phyloP scores from a whole-genome alignment of 2,888 invertebrate genomes.

The Steinernema scapterisci region DNA sequence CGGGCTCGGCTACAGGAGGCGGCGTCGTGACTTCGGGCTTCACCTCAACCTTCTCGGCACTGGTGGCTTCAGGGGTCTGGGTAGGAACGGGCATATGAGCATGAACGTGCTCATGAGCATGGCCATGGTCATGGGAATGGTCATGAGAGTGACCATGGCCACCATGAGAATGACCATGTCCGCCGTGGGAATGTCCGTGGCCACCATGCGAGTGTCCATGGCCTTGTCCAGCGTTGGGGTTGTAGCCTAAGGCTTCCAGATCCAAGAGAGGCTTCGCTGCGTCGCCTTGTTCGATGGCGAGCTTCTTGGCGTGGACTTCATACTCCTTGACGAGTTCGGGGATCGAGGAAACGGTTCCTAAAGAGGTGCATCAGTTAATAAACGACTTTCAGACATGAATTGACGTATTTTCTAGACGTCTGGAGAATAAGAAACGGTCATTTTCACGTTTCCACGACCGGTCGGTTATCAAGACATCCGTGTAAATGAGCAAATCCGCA shows the following conservation, averaged over 20 bases:
- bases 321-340: constrained; percentile 40
- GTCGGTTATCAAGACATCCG: too few species aligned
- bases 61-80: background rate
- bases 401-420: too few species aligned
- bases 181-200: constrained; percentile 24
- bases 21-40: too few species aligned
- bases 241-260: constrained; percentile 15
- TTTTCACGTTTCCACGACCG: too few species aligned
- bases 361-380: too few species aligned
- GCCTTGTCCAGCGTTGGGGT: background rate
- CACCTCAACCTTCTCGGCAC: background rate
- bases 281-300: constrained; percentile 27
- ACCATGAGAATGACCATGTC: constrained; percentile 1
- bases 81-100: constrained; percentile 37
- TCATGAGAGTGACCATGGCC: background rate
- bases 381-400: too few species aligned
- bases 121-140: constrained; percentile 23
- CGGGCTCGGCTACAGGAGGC: background rate
- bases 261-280: constrained; percentile 3
- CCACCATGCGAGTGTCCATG: constrained; percentile 19
- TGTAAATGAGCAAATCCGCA: too few species aligned
- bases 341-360: constrained; percentile 38
- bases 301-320: constrained; percentile 31
- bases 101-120: constrained; percentile 36
- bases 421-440: too few species aligned